These are phyloP conservation scores for Lacerta viridis DNA, from an alignment of 2,797 vertebrate genomes.

Conservation along the genomic window DNA sequence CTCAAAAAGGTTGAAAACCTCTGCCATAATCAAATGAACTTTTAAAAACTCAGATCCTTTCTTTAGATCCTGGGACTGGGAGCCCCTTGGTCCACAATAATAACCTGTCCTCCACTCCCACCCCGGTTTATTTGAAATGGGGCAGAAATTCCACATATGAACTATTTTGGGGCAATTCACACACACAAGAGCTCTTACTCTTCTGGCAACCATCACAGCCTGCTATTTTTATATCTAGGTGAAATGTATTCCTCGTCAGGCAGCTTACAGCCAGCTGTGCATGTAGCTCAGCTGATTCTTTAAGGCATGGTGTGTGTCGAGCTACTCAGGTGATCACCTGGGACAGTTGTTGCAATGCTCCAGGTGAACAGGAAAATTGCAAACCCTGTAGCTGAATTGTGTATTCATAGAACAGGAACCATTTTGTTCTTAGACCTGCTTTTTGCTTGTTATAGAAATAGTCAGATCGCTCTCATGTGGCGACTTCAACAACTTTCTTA, in stretches of 20 bases:
- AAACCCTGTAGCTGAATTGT: neutral
- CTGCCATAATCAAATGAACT: neutral
- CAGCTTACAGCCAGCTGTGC: neutral
- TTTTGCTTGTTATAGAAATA: neutral
- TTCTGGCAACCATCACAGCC: neutral
- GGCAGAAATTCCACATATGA: neutral
- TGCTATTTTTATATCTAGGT: too few species aligned
- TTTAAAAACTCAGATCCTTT: neutral
- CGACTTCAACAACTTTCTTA: neutral
- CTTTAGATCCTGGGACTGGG: too few species aligned
- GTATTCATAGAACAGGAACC: fast-evolving
- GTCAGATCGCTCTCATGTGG: neutral
- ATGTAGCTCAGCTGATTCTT: neutral
- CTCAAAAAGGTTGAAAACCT: too few species aligned
- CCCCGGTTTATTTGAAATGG: neutral
- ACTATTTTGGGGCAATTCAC: neutral
- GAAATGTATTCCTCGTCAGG: neutral
- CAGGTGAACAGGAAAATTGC: slow-evolving; percentile 12
- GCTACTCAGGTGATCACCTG: neutral
- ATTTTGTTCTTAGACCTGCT: neutral
- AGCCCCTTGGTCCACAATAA: too few species aligned
- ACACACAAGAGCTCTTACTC: neutral
- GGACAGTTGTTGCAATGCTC: neutral
- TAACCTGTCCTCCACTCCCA: too few species aligned
- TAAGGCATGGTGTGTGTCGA: neutral